A percentile compares a stretch with the other conserved stretches of the same genome.
Conservation (phyloP, 2,113 vertebrate species). For the Numenius arquata region DNA sequence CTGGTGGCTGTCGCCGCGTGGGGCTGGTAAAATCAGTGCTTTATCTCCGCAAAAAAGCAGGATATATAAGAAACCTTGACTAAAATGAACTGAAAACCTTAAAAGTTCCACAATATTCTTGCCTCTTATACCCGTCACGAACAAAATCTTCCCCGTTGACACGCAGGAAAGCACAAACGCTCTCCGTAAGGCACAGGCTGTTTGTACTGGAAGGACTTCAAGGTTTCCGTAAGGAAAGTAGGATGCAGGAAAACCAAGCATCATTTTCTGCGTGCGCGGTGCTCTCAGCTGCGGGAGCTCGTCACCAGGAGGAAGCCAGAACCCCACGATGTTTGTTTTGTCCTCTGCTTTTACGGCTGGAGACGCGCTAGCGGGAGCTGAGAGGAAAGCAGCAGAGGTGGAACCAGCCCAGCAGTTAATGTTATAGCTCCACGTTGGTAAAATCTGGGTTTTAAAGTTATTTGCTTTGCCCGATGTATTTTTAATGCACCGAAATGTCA, state of each 20-base stretch:
- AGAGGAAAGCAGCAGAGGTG: not conserved
- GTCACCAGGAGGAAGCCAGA: not conserved
- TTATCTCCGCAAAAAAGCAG: rapidly evolving
- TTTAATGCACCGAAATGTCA: not conserved
- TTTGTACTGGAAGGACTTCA: not conserved
- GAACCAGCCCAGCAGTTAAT: not conserved
- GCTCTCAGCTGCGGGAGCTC: not conserved
- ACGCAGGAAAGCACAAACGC: rapidly evolving
- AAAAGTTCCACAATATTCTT: rapidly evolving
- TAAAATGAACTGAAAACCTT: rapidly evolving
- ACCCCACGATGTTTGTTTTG: not conserved
- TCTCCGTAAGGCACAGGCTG: rapidly evolving
- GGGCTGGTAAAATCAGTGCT: not conserved
- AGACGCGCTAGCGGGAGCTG: not conserved
- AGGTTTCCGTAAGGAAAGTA: not conserved
- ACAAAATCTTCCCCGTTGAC: rapidly evolving
- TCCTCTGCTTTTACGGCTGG: not conserved
- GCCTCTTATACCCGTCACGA: rapidly evolving
- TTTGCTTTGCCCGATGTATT: not conserved
- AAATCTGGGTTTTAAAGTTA: not conserved
- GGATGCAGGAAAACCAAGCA: not conserved
- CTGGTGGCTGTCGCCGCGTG: rapidly evolving
- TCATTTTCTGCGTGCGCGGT: rapidly evolving
- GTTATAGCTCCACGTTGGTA: not conserved
- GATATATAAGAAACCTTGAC: not conserved